phyloP scores from a whole-genome alignment of 2,113 vertebrate genomes.

The Dunckerocampus dactyliophorus region DNA sequence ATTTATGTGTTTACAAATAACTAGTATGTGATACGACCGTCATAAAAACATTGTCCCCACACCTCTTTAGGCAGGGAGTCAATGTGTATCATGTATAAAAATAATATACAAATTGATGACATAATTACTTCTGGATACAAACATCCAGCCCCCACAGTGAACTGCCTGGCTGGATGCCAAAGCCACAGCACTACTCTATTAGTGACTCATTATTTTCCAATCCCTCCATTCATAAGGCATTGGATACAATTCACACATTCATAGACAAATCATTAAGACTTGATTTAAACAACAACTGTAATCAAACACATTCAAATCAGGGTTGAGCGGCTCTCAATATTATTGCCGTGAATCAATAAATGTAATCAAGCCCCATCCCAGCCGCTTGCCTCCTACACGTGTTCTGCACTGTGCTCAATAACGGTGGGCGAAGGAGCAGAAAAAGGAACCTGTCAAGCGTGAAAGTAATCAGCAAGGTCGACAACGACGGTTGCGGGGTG shows the following conservation, averaged over 20 bases:
- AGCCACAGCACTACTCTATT: background rate
- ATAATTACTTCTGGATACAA: too few species aligned
- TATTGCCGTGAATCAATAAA: conserved; percentile 38
- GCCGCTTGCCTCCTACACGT: conserved; percentile 16
- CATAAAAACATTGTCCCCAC: too few species aligned
- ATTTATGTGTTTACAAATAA: too few species aligned
- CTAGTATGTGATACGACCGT: too few species aligned
- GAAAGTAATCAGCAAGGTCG: conserved; percentile 55
- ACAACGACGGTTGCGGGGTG: conserved; percentile 28
- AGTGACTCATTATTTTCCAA: conserved; percentile 20
- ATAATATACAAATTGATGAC: too few species aligned
- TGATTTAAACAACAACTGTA: conserved; percentile 1
- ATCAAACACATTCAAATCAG: conserved; percentile 15
- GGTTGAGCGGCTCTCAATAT: conserved; percentile 7
- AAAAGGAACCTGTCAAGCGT: conserved; percentile 33
- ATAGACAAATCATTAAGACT: conserved; percentile 1
- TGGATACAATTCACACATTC: conserved; percentile 1
- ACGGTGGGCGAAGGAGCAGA: conserved; percentile 13
- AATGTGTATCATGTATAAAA: too few species aligned
- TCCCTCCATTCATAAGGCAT: conserved; percentile 3
- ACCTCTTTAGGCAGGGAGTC: too few species aligned
- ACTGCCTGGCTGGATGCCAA: too few species aligned
- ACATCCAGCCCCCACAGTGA: too few species aligned
- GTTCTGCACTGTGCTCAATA: conserved; percentile 14
- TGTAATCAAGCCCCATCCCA: conserved; percentile 17